Percentiles rank a stretch among this genome's conserved stretches.
phyloP scores from a whole-genome alignment of 2,797 vertebrate species.

The Acrossocheilus fasciatus region DNA sequence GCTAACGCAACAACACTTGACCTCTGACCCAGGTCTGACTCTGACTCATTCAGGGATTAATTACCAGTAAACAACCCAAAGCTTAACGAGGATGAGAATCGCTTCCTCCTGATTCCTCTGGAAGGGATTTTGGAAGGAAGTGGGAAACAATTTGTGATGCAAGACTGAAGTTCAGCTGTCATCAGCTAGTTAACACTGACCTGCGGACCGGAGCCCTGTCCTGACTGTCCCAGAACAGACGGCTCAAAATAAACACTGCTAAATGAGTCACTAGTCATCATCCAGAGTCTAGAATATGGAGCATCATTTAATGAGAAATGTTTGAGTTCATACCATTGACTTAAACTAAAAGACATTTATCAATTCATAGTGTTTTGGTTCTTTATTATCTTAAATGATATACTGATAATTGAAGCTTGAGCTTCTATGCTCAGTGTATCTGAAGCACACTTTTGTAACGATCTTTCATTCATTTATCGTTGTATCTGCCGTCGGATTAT shows the following conservation, averaged over 20 bases:
- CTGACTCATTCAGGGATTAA: not conserved
- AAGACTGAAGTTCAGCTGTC: constrained; percentile 31
- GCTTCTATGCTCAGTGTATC: too few species aligned
- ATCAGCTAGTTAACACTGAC: constrained; percentile 48
- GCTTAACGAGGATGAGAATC: not conserved
- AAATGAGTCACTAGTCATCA: not conserved
- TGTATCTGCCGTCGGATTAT: too few species aligned
- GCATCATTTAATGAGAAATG: not conserved
- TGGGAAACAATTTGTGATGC: constrained; percentile 16
- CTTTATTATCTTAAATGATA: too few species aligned
- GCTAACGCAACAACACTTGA: constrained; percentile 1
- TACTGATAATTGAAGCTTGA: too few species aligned
- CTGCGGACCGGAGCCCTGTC: not conserved
- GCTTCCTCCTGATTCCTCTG: not conserved
- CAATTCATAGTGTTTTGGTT: too few species aligned
- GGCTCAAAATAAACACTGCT: not conserved
- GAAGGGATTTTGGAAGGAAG: not conserved
- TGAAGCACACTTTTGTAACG: too few species aligned
- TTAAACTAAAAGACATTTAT: too few species aligned
- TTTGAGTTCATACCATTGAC: too few species aligned
- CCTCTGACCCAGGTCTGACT: not conserved
- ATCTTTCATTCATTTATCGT: too few species aligned
- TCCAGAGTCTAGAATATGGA: not conserved
- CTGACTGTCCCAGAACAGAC: not conserved
- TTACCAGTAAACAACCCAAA: not conserved